Evolutionary conservation across 2,888 invertebrate genomes (phyloP), one percentile per base, ranked within the genome.

Genomic region (Mycalesis mineus): DNA sequence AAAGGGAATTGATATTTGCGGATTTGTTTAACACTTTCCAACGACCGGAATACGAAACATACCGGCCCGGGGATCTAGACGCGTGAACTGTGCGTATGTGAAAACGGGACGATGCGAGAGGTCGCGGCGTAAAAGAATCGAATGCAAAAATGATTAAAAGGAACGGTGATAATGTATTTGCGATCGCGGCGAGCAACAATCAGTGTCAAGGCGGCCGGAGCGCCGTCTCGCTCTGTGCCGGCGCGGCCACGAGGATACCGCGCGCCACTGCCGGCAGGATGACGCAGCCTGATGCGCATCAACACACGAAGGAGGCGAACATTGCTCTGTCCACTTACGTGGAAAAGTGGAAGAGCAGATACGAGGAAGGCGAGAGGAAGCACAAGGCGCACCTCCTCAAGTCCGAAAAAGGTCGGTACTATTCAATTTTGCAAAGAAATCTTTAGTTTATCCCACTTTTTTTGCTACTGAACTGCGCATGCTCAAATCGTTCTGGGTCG

Each of bases 331-430:
- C 89, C 48, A 87, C 84, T 61, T 88, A 88, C 75, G 88, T 88
- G 51, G 91, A 91, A 74, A 90, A 91, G 74, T 94, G 94, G 94
- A 94, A 92, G 84, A 87, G 81, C 64, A 93, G 92, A 84, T 94
- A 91, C 77, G 94, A 94, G 70, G 94, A 94, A 44, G 91, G 92
- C 6, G 94, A 94, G 76, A 91, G 92, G 70, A 92, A 91, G 77
- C 90, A 94, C 78, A 94, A 94, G 79, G 77, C 91, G 48, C 80
- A 94, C 68, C 88, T 94, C 51, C 91, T 92, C 64, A 92, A 93
- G 79, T 91, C 92, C 61, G 94, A 94, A 88, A 92, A 93, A 90
- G 92, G 95, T 94, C 78, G 90, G 91, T 85, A 65, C 68, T 68
- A 69, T 67, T 70, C 68, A 66, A 61, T 58, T 65, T 64, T 58